phyloP scores from a whole-genome alignment of 2,888 invertebrate genomes.

The Drosophila yooni region DNA sequence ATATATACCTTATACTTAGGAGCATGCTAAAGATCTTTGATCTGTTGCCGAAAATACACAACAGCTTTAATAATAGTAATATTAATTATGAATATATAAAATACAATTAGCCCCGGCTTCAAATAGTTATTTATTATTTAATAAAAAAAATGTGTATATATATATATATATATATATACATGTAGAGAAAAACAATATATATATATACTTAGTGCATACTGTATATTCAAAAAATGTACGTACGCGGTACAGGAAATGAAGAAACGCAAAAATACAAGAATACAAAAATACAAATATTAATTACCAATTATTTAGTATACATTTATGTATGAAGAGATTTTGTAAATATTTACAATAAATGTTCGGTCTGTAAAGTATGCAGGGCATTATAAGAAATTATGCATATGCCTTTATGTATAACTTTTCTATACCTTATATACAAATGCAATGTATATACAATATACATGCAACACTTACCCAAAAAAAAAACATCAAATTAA shows the following conservation, averaged over 20 bases:
- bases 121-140: slow-evolving; percentile 53
- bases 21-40: slow-evolving; percentile 8
- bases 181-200: background rate
- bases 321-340: slow-evolving; percentile 9
- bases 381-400: slow-evolving; percentile 4
- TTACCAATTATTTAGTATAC: slow-evolving; percentile 26
- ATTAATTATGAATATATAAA: slow-evolving; percentile 21
- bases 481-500: slow-evolving; percentile 9
- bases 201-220: slow-evolving; percentile 7
- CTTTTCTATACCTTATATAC: slow-evolving; percentile 7
- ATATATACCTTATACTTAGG: background rate
- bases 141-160: background rate
- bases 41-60: slow-evolving; percentile 14
- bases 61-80: slow-evolving; percentile 36
- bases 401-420: background rate
- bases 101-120: slow-evolving; percentile 50
- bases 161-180: slow-evolving; percentile 1
- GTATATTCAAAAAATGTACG: background rate
- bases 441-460: slow-evolving; percentile 19
- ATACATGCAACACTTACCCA: slow-evolving; percentile 30
- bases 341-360: slow-evolving; percentile 24
- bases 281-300: slow-evolving; percentile 15
- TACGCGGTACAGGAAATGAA: slow-evolving; percentile 15
- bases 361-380: slow-evolving; percentile 8
- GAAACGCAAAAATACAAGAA: slow-evolving; percentile 13